Percentiles rank a stretch among this genome's conserved stretches.
Conservation (phyloP, 2,113 vertebrate genomes). For the Aegypius monachus region DNA sequence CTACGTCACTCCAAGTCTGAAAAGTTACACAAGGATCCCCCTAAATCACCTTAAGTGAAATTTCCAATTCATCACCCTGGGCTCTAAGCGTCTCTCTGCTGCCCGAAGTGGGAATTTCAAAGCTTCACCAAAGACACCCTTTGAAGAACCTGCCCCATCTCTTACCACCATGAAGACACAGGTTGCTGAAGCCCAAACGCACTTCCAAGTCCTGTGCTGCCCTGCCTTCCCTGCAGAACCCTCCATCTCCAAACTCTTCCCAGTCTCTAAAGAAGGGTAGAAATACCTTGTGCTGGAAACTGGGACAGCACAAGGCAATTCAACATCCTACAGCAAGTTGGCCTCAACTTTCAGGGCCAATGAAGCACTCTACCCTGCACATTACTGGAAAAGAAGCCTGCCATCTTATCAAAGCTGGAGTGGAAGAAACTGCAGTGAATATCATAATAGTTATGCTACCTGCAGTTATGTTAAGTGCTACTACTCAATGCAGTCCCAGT, state of each 20-base stretch:
- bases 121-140: neutral
- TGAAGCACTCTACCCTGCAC: neutral
- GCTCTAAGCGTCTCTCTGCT: neutral
- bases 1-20: neutral
- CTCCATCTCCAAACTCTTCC: neutral
- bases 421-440: neutral
- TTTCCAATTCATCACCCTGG: neutral
- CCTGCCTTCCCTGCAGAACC: neutral
- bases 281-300: neutral
- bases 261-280: neutral
- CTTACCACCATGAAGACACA: neutral
- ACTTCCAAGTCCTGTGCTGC: neutral
- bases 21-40: neutral
- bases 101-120: neutral
- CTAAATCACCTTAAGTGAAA: neutral
- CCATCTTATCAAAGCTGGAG: neutral
- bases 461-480: neutral
- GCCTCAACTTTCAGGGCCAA: neutral
- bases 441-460: neutral
- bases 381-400: neutral
- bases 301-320: fast-evolving
- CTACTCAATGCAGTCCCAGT: neutral
- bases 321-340: neutral
- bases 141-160: neutral
- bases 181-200: neutral